Evolutionary conservation across 2,113 vertebrate species (phyloP).

Genomic region (Ammospiza nelsoni): DNA sequence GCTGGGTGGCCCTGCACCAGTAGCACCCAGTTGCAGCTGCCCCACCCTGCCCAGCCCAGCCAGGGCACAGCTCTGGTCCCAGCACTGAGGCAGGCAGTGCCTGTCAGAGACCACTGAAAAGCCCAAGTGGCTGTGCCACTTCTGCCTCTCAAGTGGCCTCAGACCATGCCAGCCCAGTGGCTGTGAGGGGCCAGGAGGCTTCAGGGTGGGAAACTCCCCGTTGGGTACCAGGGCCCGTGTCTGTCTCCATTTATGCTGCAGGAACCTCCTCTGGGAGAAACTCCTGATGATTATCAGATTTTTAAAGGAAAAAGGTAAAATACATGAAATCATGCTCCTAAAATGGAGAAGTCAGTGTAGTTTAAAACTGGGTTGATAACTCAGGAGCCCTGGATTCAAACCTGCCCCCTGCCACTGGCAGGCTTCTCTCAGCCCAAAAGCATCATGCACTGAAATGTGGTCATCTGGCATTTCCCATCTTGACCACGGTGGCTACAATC

Average conservation of each 20-base stretch:
- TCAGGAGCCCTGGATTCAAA: neutral
- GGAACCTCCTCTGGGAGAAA: neutral
- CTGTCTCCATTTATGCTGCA: neutral
- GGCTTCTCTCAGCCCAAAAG: neutral
- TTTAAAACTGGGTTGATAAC: neutral
- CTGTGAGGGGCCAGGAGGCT: neutral
- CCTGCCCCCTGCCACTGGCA: neutral
- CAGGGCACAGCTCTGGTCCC: neutral
- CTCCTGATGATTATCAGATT: neutral
- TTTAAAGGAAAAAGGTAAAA: neutral
- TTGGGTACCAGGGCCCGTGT: rapidly evolving
- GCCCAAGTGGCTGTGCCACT: neutral
- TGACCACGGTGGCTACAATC: rapidly evolving
- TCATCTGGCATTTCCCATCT: neutral
- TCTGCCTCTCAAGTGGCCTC: neutral
- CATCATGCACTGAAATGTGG: neutral
- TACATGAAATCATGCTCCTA: neutral
- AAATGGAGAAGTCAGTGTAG: neutral
- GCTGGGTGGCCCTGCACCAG: neutral
- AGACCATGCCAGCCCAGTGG: rapidly evolving
- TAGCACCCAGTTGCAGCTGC: neutral
- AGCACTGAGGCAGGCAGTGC: rapidly evolving
- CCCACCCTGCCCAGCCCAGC: neutral
- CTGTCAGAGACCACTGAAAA: neutral
- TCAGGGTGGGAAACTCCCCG: rapidly evolving